Base-by-base conservation (phyloP, 2,113 vertebrate species). In the Labeo rohita region DNA sequence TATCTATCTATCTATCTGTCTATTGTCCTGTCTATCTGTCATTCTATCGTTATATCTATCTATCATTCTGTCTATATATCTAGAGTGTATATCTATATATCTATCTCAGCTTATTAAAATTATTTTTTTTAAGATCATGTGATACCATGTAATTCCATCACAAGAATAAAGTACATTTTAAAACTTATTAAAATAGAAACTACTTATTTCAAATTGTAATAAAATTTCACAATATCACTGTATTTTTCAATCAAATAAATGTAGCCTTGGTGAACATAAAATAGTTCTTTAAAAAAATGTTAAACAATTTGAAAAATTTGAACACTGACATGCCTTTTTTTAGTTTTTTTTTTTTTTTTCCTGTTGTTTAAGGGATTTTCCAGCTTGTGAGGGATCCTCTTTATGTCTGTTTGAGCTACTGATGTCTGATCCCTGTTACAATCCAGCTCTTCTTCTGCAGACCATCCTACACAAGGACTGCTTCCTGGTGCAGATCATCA, bases 321-420 rank as follows among this genome's bases (percentile, higher is more conserved):
- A 50, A 49, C 6, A 28, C 8, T 49, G 73, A 52, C 18, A 1
- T 45, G 18, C 11, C 39, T 4, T 21, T 70, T 8, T 28, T 28
- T 28, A 28, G 28, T 28, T 6, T 39, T 39, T 18, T 45, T n/a
- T 10, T n/a, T 18, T 86, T 56, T 86, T 18, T 86, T 56, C 85
- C 11, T 82, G 21, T 83, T 70, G 15, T 80, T 82, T 88, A 95
- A 98, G 97, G 93, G 93, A 91, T 88, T 91, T 93, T 85, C 94
- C 95, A 93, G 82, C 91, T 88, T 92, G 93, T 92, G 93, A 93
- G 93, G 92, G 94, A 90, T 93, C 94, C 81, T 84, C 93, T 80
- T 87, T 93, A 85, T 96, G 96, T 94, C 96, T 96, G 70, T 94
- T 99, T 91, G 97, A 95, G 92, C 94, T 99, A 89, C 93, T 98